Percentiles rank a stretch among this genome's conserved stretches.
Conservation (phyloP, 1,140 invertebrate genomes). For the Diorhabda carinulata region DNA sequence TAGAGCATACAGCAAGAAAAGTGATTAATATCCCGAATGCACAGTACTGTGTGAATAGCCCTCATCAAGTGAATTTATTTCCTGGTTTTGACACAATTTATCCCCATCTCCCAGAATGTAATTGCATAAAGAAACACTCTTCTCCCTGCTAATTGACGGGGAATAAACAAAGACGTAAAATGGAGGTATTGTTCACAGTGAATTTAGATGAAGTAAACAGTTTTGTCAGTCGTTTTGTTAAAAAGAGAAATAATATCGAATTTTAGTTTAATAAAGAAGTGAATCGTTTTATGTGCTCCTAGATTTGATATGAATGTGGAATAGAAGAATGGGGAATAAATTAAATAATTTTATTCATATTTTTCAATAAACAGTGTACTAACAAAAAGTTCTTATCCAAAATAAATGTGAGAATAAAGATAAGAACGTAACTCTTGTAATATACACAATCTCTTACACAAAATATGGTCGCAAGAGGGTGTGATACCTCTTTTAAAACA, state of each 20-base stretch:
- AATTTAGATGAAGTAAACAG: not conserved
- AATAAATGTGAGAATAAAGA: too few relatives aligned
- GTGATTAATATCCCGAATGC: conserved; percentile 19
- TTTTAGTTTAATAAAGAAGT: too few relatives aligned
- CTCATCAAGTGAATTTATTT: conserved; percentile 35
- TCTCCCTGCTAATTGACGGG: conserved; percentile 30
- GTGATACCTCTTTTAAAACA: too few relatives aligned
- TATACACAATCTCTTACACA: too few relatives aligned
- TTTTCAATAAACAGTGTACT: too few relatives aligned
- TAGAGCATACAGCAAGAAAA: conserved; percentile 15
- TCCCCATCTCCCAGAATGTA: conserved; percentile 28
- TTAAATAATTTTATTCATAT: too few relatives aligned
- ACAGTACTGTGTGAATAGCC: conserved; percentile 29
- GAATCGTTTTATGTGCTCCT: too few relatives aligned
- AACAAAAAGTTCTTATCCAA: too few relatives aligned
- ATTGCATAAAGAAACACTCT: conserved; percentile 34
- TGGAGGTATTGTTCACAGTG: conserved; percentile 9
- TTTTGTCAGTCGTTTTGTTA: not conserved
- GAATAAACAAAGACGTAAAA: conserved; percentile 26
- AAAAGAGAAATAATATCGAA: not conserved
- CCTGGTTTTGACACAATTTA: conserved; percentile 34
- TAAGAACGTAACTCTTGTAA: too few relatives aligned
- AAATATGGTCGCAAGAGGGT: too few relatives aligned
- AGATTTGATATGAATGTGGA: too few relatives aligned
- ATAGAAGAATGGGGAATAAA: too few relatives aligned